These are phyloP conservation scores for Tipula helvola DNA, from an alignment of 2,888 invertebrate genomes.

Conservation along the genomic window DNA sequence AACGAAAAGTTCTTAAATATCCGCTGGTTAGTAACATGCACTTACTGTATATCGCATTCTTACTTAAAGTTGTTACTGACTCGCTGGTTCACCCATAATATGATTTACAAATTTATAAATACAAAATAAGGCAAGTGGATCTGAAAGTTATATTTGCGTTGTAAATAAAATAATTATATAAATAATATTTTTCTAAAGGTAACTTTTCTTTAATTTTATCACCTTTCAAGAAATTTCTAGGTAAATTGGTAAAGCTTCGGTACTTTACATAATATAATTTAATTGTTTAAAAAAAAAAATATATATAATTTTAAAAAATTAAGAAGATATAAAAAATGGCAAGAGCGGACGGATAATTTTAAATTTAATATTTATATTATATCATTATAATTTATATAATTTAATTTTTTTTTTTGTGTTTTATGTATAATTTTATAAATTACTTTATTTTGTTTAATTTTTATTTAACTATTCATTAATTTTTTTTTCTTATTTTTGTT, in stretches of 20 bases:
- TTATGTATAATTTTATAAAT: not conserved
- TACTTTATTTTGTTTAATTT: not conserved
- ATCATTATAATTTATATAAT: not conserved
- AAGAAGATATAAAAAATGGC: slow-evolving; percentile 8
- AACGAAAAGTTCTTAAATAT: no score
- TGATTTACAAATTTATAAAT: not conserved
- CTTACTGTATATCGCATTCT: no score
- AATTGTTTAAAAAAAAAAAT: not conserved
- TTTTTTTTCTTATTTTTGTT: not conserved
- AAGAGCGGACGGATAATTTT: slow-evolving; percentile 10
- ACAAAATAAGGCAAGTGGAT: not conserved
- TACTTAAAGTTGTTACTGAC: no score
- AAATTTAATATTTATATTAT: not conserved
- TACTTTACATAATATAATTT: not conserved
- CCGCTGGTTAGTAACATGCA: no score
- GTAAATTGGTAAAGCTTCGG: not conserved
- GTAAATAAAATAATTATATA: not conserved
- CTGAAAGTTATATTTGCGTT: not conserved
- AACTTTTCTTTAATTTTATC: not conserved
- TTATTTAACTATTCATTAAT: not conserved
- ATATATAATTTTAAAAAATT: not conserved
- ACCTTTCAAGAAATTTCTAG: not conserved
- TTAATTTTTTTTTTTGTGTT: not conserved
- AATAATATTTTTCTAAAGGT: not conserved
- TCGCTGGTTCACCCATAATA: no score